Base-by-base conservation (phyloP, 2,113 vertebrate genomes). In the Xiphophorus hellerii region DNA sequence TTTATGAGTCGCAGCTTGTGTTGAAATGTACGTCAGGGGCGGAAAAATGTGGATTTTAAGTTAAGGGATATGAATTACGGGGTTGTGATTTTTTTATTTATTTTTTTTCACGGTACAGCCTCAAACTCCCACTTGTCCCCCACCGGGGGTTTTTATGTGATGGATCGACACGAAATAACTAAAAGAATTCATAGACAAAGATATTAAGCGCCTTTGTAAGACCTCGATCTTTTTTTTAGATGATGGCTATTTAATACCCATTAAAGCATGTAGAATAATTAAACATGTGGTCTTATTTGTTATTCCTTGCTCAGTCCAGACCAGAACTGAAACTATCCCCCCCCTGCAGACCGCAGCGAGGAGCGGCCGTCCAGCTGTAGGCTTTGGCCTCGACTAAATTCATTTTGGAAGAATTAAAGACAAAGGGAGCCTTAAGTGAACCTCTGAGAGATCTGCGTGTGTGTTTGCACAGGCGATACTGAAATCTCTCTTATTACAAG, bases 331-430 rank as follows among this genome's bases (percentile, higher is more conserved):
- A 64, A 39, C 62, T 20, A 29, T 33, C 22, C 20, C 63, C 39
- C 27, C 27, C 17, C n/a, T 37, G 54, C 51, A 67, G 27, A 48
- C 7, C 30, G 7, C 1, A 60, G 35, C 30, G 6, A 58, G 42
- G 61, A 62, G 68, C 73, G 74, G 61, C 20, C 29, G 28, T 39
- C 29, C 35, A 39, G 17, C n/a, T 79, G 14, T 75, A 76, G 62
- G 28, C 66, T 83, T 83, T 84, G 81, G 77, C 80, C 70, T 44
- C 5, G 29, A 35, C 62, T 44, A 31, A 1, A 61, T 62, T 76
- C 62, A 71, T 61, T 83, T 71, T 42, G 29, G 14, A 51, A 66
- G 63, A 78, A 48, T 51, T 7, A 4, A 62, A 37, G 35, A 87
- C 30, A 17, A 62, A 37, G 31, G 29, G 29, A 58, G 74, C 60